These are phyloP conservation scores for Hyperopisus bebe DNA, from an alignment of 2,113 vertebrate species.

Conservation along the genomic window DNA sequence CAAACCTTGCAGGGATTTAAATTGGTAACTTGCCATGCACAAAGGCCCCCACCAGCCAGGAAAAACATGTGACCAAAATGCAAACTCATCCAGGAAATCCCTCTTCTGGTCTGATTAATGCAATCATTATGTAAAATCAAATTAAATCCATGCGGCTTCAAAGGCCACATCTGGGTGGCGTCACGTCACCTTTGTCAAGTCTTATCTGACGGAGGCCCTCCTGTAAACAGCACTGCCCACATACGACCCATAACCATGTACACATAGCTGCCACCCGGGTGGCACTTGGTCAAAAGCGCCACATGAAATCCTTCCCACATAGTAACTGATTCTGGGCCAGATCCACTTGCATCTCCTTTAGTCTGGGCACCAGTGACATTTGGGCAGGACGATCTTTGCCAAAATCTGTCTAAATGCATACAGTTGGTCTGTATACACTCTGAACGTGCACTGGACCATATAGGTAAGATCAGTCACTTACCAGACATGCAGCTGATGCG, in stretches of 20 bases:
- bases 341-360: too few species aligned
- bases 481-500: too few species aligned
- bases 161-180: too few species aligned
- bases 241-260: neutral
- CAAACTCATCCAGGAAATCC: neutral
- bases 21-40: neutral
- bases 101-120: neutral
- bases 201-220: neutral
- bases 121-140: neutral
- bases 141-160: neutral
- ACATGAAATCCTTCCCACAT: neutral
- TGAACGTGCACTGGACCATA: too few species aligned
- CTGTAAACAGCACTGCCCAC: neutral
- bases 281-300: neutral
- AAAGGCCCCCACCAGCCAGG: neutral
- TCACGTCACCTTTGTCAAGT: neutral
- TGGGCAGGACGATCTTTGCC: too few species aligned
- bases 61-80: neutral
- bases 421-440: too few species aligned
- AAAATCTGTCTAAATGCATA: too few species aligned
- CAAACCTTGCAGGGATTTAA: neutral
- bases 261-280: too few species aligned
- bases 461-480: too few species aligned
- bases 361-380: too few species aligned
- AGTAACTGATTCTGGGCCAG: too few species aligned